phyloP scores from a whole-genome alignment of 2,797 vertebrate species.

The Chrysolophus pictus region DNA sequence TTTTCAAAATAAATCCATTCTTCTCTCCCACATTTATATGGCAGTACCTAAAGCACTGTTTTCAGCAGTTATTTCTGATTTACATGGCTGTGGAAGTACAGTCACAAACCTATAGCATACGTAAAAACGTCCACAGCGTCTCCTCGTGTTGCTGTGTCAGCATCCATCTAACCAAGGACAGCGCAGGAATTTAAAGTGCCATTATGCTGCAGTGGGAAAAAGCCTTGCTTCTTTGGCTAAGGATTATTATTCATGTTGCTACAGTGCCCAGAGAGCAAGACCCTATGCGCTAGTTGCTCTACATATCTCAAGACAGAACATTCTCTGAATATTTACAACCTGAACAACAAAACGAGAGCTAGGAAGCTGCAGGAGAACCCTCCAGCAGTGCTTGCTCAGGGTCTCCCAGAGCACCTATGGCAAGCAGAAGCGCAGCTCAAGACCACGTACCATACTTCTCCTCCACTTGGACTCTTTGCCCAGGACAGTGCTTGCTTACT shows the following conservation, averaged over 20 bases:
- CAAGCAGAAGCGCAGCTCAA: background rate
- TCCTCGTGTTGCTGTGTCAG: slow-evolving; percentile 24
- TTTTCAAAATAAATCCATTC: slow-evolving; percentile 21
- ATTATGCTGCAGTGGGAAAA: background rate
- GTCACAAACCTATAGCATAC: background rate
- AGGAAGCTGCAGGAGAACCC: background rate
- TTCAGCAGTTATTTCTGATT: slow-evolving; percentile 44
- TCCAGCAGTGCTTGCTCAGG: background rate
- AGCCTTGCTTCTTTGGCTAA: background rate
- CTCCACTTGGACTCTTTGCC: background rate
- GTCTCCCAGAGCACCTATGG: background rate
- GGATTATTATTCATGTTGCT: slow-evolving; percentile 10
- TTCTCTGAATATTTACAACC: background rate
- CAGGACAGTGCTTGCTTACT: background rate
- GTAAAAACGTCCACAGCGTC: background rate
- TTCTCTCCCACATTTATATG: background rate
- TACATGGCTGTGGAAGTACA: background rate
- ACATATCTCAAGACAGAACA: background rate
- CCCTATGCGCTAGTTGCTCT: background rate
- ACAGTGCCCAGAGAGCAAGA: background rate
- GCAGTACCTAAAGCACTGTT: slow-evolving; percentile 10
- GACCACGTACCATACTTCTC: fast-evolving
- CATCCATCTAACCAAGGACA: background rate
- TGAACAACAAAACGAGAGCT: background rate
- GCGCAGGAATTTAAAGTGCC: slow-evolving; percentile 53